phyloP scores from a whole-genome alignment of 2,113 vertebrate species.

The Rousettus leschenaultii region DNA sequence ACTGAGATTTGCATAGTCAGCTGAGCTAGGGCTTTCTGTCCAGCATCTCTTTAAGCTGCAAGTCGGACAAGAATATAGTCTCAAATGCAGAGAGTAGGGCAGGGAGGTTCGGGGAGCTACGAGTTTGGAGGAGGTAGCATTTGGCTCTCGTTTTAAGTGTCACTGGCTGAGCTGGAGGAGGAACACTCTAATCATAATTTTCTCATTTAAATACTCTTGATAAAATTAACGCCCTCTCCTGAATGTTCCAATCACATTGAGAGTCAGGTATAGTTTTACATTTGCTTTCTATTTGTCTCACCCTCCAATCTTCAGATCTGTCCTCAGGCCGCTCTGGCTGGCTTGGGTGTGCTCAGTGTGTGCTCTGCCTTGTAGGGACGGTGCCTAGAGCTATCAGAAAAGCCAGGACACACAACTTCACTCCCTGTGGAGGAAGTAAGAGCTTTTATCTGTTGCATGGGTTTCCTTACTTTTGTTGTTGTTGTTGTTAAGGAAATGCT shows the following conservation, averaged over 20 bases:
- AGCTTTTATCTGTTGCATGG: not conserved
- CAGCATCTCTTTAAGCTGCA: not conserved
- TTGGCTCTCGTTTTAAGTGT: not conserved
- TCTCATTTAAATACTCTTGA: not conserved
- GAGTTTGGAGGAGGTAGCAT: not conserved
- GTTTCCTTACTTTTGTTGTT: not conserved
- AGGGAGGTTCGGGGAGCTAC: not conserved
- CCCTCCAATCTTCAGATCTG: not conserved
- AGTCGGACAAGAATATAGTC: not conserved
- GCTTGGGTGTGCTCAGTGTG: not conserved
- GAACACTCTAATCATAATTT: not conserved
- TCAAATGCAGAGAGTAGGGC: too few relatives aligned
- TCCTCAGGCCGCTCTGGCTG: not conserved
- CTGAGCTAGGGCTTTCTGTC: not conserved
- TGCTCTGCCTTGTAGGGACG: not conserved
- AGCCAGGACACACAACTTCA: not conserved
- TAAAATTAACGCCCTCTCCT: not conserved
- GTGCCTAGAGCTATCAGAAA: too few relatives aligned
- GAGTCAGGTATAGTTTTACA: not conserved
- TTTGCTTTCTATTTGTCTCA: not conserved
- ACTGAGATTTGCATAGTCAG: not conserved
- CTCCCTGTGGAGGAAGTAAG: not conserved
- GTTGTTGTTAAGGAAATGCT: not conserved
- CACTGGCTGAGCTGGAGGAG: not conserved
- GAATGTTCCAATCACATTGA: not conserved